A percentile compares a stretch with the other conserved stretches of the same genome.
Evolutionary conservation across 2,113 vertebrate species (phyloP).

Genomic region (Oryzias celebensis): DNA sequence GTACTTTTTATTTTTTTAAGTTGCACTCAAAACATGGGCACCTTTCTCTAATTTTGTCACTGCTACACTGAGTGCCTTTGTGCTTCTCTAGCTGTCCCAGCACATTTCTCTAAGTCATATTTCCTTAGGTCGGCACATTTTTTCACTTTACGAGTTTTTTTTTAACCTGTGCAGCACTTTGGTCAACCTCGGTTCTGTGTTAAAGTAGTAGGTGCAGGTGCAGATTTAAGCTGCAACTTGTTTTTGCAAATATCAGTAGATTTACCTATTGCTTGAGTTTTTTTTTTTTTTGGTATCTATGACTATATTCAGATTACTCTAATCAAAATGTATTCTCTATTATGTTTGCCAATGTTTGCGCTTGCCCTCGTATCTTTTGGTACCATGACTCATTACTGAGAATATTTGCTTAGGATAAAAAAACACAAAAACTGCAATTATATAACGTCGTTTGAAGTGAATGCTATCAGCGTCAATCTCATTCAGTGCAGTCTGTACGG

Average conservation of each 20-base stretch:
- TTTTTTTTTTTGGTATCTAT: not conserved
- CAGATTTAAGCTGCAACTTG: not conserved
- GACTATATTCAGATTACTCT: not conserved
- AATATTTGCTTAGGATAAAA: not conserved
- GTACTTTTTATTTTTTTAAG: too few species aligned
- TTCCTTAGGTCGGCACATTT: too few species aligned
- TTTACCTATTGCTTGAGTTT: not conserved
- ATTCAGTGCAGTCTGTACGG: not conserved
- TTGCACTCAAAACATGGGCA: too few species aligned
- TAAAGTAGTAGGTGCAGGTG: too few species aligned
- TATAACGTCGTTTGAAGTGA: constrained; percentile 23
- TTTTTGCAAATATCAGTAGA: not conserved
- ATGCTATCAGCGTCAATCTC: constrained; percentile 17
- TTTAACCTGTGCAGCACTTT: too few species aligned
- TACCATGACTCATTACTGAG: constrained; percentile 17
- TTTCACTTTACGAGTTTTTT: too few species aligned
- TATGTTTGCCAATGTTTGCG: constrained; percentile 3
- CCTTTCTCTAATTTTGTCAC: too few species aligned
- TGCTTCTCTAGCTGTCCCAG: too few species aligned
- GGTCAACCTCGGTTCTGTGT: too few species aligned
- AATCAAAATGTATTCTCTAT: constrained; percentile 7
- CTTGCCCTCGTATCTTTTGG: not conserved
- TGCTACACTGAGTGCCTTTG: too few species aligned
- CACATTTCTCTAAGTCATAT: too few species aligned
- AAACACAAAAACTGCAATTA: constrained; percentile 10